Base-by-base conservation (phyloP, 2,113 vertebrate species). In the Carassius gibelio region DNA sequence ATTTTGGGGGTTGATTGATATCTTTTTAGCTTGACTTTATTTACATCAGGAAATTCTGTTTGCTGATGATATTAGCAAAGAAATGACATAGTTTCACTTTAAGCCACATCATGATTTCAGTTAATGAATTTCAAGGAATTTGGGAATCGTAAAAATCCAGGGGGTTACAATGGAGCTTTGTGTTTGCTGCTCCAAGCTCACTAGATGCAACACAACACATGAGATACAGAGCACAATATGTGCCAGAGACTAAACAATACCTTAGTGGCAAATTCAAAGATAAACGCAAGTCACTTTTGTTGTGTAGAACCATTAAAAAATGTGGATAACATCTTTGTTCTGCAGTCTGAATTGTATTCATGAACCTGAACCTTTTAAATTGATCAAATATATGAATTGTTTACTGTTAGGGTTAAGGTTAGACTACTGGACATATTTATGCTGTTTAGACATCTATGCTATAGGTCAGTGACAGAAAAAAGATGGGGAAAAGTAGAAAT, bases 261-360 rank as follows among this genome's bases (percentile, higher is more conserved):
- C 42, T 50, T 19, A 45, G 48, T 38, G 61, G 62, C 11, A 26
- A 64, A 64, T 3, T 23, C 9, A 64, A 64, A 66, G 13, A 66
- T 5, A 30, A 30, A 61, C 3, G 21, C 57, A 61, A 61, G 57
- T 61, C 57, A 21, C 57, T 61, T 61, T 61, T 61, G 19, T 61
- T 61, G 8, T 34, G 34, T n/a, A 82, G 45, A 45, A 69, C 80
- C 52, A 23, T n/a, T 19, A 26, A 81, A 68, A 45, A 68, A 68
- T 11, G 21, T 23, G 52, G 52, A 61, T 9, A 61, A 61, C 15
- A 66, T 15, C 30, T 48, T 66, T 26, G 64, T 55, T 30, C 42
- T 48, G 48, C 69, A 68, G 50, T 30, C 62, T 82, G 45, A 23
- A 26, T 45, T 64, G 9, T 74, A 23, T 57, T 10, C 26, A 26